Conservation (phyloP, 2,113 vertebrate genomes). For the Marmota flaviventris region DNA sequence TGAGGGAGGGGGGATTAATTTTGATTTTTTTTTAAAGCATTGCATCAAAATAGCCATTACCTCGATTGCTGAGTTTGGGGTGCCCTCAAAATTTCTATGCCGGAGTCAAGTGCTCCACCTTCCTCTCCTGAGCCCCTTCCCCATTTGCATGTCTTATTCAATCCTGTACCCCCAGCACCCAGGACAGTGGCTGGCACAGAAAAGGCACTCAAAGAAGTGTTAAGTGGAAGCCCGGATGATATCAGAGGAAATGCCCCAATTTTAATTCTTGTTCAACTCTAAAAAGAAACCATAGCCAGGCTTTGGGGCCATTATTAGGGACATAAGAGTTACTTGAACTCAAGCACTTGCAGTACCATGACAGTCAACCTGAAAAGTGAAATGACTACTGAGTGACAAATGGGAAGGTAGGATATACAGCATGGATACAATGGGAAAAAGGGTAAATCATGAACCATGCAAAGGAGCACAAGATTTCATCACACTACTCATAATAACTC, state of each 20-base stretch:
- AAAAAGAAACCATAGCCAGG: constrained; percentile 11
- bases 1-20: background rate
- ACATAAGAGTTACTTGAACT: background rate
- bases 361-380: background rate
- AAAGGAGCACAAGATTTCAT: background rate
- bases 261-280: background rate
- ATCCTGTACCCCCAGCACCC: background rate
- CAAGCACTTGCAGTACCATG: background rate
- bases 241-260: background rate
- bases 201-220: background rate
- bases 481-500: background rate
- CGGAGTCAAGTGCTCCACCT: background rate
- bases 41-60: background rate
- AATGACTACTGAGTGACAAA: background rate
- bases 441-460: background rate
- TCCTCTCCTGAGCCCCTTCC: background rate
- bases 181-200: background rate
- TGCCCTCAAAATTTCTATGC: background rate
- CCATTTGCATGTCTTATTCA: background rate
- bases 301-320: background rate
- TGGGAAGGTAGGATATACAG: background rate
- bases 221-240: background rate
- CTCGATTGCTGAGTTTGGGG: background rate
- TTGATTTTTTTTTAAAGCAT: background rate
- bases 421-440: background rate